Conservation (phyloP, 2,113 vertebrate species). For the Meriones unguiculatus region DNA sequence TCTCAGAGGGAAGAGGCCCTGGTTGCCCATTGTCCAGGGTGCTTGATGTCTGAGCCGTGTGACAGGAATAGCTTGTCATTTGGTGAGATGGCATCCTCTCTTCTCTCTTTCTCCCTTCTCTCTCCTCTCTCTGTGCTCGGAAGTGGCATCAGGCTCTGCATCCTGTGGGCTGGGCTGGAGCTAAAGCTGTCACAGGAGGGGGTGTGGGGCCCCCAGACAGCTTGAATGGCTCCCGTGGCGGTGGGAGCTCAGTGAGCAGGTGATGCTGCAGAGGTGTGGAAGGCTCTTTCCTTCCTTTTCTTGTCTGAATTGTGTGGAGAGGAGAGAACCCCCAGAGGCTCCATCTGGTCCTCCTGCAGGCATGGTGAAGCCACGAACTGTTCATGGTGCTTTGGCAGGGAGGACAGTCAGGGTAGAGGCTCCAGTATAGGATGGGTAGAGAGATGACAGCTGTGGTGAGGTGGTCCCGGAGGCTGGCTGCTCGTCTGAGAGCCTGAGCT, state of each 20-base stretch:
- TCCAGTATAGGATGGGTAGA: not conserved
- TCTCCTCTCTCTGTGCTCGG: slow-evolving; percentile 58
- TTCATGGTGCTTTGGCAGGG: not conserved
- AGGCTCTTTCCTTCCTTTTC: slow-evolving; percentile 55
- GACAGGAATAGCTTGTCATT: slow-evolving; percentile 77
- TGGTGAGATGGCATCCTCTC: slow-evolving; percentile 61
- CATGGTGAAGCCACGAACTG: slow-evolving; percentile 23
- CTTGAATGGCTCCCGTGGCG: slow-evolving; percentile 43
- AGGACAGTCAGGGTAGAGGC: not conserved
- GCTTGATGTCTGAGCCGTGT: slow-evolving; percentile 59
- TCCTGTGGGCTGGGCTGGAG: slow-evolving; percentile 80
- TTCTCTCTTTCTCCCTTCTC: not conserved
- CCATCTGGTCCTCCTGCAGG: not conserved
- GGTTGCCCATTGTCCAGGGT: not conserved
- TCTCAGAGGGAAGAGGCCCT: slow-evolving; percentile 43
- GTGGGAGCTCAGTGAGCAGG: slow-evolving; percentile 56
- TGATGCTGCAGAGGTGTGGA: slow-evolving; percentile 59
- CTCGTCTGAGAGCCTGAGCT: slow-evolving; percentile 57
- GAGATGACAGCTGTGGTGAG: not conserved
- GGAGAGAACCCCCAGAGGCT: slow-evolving; percentile 30
- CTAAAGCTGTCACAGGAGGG: slow-evolving; percentile 65
- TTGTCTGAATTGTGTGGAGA: slow-evolving; percentile 21
- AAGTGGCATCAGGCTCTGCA: slow-evolving; percentile 78
- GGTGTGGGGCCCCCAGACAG: slow-evolving; percentile 64
- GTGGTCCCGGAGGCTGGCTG: not conserved